Conservation (phyloP, 1,140 invertebrate genomes). For the Mactra quadrangularis region DNA sequence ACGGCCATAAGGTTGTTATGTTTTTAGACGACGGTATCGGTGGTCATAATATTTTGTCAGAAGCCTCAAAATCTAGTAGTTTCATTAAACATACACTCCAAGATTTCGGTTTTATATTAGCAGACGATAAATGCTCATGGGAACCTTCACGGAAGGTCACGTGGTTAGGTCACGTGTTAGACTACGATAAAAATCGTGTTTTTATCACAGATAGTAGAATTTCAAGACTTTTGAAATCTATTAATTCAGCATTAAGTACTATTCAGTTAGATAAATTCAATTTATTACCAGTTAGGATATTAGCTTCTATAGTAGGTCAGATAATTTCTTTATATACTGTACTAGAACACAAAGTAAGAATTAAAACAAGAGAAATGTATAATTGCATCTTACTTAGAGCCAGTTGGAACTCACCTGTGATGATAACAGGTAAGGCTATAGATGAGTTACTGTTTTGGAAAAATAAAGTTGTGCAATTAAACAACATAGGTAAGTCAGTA, state of each 20-base stretch:
- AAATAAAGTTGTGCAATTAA: neutral
- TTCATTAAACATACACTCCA: neutral
- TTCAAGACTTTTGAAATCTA: neutral
- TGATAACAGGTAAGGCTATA: neutral
- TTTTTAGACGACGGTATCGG: slow-evolving; percentile 25
- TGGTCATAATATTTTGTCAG: neutral
- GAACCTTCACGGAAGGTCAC: neutral
- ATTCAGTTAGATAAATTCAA: neutral
- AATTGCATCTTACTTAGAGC: slow-evolving; percentile 5
- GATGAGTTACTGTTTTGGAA: slow-evolving; percentile 1
- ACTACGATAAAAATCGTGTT: neutral
- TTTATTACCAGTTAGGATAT: neutral
- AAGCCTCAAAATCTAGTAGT: neutral
- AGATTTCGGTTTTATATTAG: slow-evolving; percentile 12
- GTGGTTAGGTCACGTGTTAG: neutral
- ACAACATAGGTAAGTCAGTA: neutral
- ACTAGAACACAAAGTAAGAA: neutral
- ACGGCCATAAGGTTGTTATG: slow-evolving; percentile 16
- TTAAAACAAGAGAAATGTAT: slow-evolving; percentile 9
- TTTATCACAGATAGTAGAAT: slow-evolving; percentile 12
- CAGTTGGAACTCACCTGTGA: neutral
- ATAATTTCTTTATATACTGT: slow-evolving; percentile 7
- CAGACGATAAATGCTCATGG: slow-evolving; percentile 27
- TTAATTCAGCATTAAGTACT: neutral
- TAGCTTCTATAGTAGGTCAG: neutral